Evolutionary conservation across 2,113 vertebrate genomes (phyloP).

Genomic region (Oreocharis arfaki): DNA sequence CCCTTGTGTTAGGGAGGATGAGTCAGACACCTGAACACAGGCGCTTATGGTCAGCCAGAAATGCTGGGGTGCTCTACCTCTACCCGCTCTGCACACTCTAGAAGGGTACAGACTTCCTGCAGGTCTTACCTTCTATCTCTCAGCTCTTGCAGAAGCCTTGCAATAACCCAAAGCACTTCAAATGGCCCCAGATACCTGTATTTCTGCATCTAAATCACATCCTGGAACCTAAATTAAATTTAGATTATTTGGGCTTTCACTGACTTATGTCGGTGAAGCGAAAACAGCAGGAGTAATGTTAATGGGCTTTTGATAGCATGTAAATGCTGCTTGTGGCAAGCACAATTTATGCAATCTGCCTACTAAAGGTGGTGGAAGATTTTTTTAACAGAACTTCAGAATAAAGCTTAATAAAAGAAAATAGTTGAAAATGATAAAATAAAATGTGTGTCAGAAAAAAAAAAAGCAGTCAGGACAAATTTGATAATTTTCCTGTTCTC

Average conservation of each 20-base stretch:
- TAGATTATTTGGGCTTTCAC: constrained; percentile 6
- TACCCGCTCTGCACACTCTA: background rate
- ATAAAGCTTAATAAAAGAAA: background rate
- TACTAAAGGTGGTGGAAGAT: background rate
- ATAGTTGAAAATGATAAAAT: background rate
- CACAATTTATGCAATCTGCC: background rate
- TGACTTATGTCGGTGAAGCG: background rate
- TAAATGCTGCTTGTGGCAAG: background rate
- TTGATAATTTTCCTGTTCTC: background rate
- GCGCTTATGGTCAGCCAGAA: background rate
- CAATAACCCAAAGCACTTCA: background rate
- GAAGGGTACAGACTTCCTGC: background rate
- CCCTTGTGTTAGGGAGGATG: background rate
- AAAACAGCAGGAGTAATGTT: constrained; percentile 20
- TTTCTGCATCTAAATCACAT: background rate
- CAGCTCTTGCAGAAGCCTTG: background rate
- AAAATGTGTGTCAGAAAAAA: background rate
- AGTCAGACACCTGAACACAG: background rate
- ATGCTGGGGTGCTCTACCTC: background rate
- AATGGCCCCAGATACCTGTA: background rate
- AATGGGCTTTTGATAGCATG: background rate
- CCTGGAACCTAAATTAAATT: constrained; percentile 16
- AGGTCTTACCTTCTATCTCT: background rate
- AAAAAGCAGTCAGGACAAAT: background rate
- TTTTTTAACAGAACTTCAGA: background rate